Evolutionary conservation across 2,888 invertebrate genomes (phyloP).

Genomic region (Liopterus haemorrhoidalis): DNA sequence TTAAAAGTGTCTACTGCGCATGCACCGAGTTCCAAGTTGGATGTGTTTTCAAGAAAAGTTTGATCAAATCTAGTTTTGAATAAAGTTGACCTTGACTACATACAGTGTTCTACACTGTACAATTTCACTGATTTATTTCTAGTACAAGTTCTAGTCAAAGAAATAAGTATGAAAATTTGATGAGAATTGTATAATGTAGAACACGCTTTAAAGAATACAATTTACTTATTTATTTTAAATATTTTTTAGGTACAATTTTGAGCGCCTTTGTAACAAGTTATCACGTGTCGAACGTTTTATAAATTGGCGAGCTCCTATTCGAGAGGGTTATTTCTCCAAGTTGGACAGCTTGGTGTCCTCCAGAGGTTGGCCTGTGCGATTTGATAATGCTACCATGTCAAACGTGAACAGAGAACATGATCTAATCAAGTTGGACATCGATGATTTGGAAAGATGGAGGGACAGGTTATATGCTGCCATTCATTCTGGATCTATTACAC

Average conservation of each 20-base stretch:
- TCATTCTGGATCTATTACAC: constrained; percentile 52
- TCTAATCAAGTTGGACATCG: constrained; percentile 57
- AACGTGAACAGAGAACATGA: constrained; percentile 64
- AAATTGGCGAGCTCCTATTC: constrained; percentile 60
- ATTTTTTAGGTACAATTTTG: constrained; percentile 62
- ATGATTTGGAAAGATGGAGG: constrained; percentile 64
- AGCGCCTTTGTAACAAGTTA: constrained; percentile 65
- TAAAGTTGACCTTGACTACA: no score
- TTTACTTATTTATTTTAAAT: no score
- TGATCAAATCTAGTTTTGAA: no score
- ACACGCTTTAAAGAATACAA: no score
- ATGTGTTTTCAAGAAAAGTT: no score
- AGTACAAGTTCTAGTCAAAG: no score
- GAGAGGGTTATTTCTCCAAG: constrained; percentile 75
- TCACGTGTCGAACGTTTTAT: constrained; percentile 55
- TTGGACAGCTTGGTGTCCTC: constrained; percentile 68
- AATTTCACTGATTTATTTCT: no score
- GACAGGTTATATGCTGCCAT: constrained; percentile 65
- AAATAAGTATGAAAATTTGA: no score
- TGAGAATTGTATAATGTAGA: no score
- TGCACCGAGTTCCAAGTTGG: no score
- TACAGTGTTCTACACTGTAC: no score
- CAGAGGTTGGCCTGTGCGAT: constrained; percentile 65
- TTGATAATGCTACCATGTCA: constrained; percentile 48
- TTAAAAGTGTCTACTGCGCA: no score